Evolutionary conservation across 2,797 vertebrate species (phyloP), one percentile per base, ranked within the genome.

Genomic region (Peromyscus nudipes): DNA sequence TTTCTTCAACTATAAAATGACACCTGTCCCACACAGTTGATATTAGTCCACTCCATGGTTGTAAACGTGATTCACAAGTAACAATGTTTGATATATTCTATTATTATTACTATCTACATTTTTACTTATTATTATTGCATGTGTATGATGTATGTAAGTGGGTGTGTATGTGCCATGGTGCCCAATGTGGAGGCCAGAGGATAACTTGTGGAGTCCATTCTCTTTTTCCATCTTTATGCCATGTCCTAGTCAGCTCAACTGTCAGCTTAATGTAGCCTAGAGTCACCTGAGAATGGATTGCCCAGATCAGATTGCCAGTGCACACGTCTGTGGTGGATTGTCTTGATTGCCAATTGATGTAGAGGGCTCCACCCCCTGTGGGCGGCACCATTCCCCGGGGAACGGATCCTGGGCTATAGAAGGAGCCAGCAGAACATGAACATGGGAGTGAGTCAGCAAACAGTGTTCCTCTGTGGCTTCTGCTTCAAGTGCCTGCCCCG

Each of bases 1-100:
- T 67, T 91, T 92, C 82, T 91, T 92, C 46, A 55, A 8, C 31
- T 96, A 43, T 84, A 80, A 92, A 85, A 85, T 75, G 27, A 19
- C 71, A 37, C 43, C 55, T 91, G 0, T 89, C 25, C 43, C 55
- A 79, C 34, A 82, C 27, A 31, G 16, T 49, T 86, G 79, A 13
- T 69, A 11, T 82, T 16, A 23, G 86, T 84, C 57, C 71, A 16
- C 92, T 82, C 76, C 40, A 43, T 69, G 8, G 31, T 7, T 37
- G 81, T 25, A 73, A 89, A 86, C 0, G 6, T 12, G n/a, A 65
- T 84, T 40, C 17, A 46, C 11, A 21, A 84, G 5, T 75, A 23
- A 79, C 40, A 64, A 49, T n/a, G 11, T 16, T 82, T 86, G 37
- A 62, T 34, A 34, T 21, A 79, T 52, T 52, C 77, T 79, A 21